Evolutionary conservation across 1,140 invertebrate genomes (phyloP).

Genomic region (Sinonovacula constricta): DNA sequence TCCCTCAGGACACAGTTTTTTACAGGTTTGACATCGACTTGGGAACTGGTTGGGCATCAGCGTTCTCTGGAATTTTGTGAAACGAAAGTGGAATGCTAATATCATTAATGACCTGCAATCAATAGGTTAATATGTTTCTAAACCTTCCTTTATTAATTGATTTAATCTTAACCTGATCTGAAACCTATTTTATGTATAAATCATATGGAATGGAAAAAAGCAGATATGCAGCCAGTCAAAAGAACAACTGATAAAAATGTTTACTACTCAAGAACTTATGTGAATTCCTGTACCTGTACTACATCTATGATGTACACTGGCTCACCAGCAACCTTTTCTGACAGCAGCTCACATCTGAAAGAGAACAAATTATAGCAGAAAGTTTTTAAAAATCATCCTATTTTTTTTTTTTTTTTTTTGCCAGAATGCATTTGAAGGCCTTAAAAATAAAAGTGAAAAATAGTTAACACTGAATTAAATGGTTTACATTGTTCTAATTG

Average conservation of each 20-base stretch:
- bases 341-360: slow-evolving; percentile 77
- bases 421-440: too few species aligned
- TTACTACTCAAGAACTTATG: neutral
- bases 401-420: too few species aligned
- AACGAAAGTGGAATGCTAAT: too few species aligned
- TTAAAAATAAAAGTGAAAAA: too few species aligned
- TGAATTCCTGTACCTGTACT: slow-evolving; percentile 52
- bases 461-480: too few species aligned
- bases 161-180: neutral
- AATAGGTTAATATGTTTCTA: too few species aligned
- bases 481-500: too few species aligned
- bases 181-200: neutral
- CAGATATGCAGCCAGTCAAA: neutral
- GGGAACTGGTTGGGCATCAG: slow-evolving; percentile 73
- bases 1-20: slow-evolving; percentile 66
- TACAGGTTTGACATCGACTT: slow-evolving; percentile 73
- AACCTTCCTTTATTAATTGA: too few species aligned
- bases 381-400: too few species aligned
- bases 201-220: neutral
- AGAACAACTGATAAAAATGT: neutral
- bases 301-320: slow-evolving; percentile 77
- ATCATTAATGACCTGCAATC: too few species aligned
- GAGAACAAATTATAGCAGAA: too few species aligned
- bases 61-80: slow-evolving; percentile 76
- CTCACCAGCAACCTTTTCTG: slow-evolving; percentile 75